phyloP scores from a whole-genome alignment of 1,140 invertebrate species.

The Luehdorfia chinensis region DNA sequence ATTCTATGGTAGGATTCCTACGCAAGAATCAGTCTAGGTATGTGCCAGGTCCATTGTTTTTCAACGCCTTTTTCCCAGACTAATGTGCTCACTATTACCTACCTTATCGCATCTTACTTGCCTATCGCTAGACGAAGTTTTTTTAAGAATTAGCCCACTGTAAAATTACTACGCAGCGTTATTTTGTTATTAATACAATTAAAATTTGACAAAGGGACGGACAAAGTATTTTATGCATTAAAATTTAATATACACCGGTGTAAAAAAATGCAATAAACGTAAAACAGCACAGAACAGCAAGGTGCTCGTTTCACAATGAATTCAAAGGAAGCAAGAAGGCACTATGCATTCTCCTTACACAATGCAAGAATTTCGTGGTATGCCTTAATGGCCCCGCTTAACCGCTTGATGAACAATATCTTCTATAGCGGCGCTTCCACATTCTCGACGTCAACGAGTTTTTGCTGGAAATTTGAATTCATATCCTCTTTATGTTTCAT shows the following conservation, averaged over 20 bases:
- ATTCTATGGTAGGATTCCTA: too few relatives aligned
- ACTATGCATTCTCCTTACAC: conserved; percentile 10
- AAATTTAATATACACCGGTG: conserved; percentile 5
- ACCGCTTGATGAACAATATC: conserved; percentile 1
- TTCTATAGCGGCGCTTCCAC: neutral
- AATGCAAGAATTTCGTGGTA: conserved; percentile 18
- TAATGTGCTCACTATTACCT: too few relatives aligned
- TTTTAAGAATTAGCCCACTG: too few relatives aligned
- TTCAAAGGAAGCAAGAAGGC: conserved; percentile 11
- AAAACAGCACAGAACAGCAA: conserved; percentile 10
- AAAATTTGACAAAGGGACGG: too few relatives aligned
- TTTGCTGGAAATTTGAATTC: conserved; percentile 9
- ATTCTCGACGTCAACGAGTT: conserved; percentile 3
- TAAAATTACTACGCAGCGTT: too few relatives aligned
- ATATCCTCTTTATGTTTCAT: too few relatives aligned
- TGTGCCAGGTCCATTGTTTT: too few relatives aligned
- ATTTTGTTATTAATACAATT: too few relatives aligned
- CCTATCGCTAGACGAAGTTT: too few relatives aligned
- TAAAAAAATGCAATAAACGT: conserved; percentile 12
- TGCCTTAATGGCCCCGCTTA: conserved; percentile 7
- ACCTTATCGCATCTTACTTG: too few relatives aligned
- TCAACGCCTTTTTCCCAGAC: too few relatives aligned
- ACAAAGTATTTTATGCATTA: neutral
- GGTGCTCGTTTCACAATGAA: conserved; percentile 14
- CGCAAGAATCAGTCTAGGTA: too few relatives aligned